These are phyloP conservation scores for Pygoscelis adeliae DNA, from an alignment of 2,113 vertebrate species.

Conservation along the genomic window DNA sequence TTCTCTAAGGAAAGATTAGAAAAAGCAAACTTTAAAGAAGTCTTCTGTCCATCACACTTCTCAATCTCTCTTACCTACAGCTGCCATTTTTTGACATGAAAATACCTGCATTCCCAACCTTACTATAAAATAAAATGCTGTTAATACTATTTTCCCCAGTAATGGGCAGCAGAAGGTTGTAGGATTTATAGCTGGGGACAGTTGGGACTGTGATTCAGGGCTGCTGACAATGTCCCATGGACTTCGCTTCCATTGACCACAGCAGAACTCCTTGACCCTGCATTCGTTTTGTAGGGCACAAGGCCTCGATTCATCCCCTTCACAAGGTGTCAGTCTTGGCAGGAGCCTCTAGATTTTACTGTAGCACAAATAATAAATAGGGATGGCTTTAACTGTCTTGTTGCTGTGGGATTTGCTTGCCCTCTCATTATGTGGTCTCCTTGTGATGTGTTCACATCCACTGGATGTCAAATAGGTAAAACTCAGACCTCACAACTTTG, in stretches of 20 bases:
- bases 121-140: background rate
- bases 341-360: background rate
- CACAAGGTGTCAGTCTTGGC: slow-evolving; percentile 13
- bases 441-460: background rate
- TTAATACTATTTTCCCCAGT: background rate
- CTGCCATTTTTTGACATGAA: background rate
- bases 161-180: background rate
- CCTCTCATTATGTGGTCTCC: background rate
- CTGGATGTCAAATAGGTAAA: background rate
- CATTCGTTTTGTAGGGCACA: background rate
- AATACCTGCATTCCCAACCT: background rate
- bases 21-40: background rate
- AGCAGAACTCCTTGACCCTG: background rate
- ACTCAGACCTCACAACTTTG: background rate
- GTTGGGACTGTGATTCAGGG: background rate
- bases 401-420: background rate
- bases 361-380: background rate
- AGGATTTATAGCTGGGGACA: background rate
- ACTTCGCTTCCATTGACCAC: background rate
- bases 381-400: background rate
- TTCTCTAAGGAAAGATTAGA: background rate
- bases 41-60: background rate
- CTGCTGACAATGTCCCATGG: background rate
- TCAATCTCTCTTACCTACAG: background rate
- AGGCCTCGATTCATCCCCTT: background rate